These are phyloP conservation scores for Sebastiscus tertius DNA, from an alignment of 2,797 vertebrate genomes.

Conservation along the genomic window DNA sequence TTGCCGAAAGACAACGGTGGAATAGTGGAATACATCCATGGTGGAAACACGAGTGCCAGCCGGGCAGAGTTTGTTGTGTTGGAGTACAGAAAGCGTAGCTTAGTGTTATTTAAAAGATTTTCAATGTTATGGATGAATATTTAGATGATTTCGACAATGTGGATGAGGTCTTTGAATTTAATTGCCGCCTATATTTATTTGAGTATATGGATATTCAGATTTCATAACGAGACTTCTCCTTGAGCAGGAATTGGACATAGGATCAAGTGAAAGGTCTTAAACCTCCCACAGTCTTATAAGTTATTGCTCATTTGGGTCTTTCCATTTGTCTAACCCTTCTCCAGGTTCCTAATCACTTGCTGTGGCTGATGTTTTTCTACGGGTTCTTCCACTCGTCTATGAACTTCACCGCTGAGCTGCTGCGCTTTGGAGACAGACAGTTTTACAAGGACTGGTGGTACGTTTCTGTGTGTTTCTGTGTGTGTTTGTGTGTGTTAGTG, in stretches of 20 bases:
- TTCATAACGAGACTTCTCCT: accelerated
- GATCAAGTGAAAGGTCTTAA: neutral
- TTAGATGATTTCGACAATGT: no score
- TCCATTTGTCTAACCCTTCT: neutral
- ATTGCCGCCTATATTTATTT: accelerated
- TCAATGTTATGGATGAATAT: accelerated
- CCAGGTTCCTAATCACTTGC: constrained; percentile 93
- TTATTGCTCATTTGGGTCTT: neutral
- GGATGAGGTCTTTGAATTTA: no score
- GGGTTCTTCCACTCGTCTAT: constrained; percentile 93
- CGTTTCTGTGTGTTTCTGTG: constrained; percentile 37
- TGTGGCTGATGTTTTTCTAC: constrained; percentile 97
- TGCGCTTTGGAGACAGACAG: constrained; percentile 92
- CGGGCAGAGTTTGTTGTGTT: no score
- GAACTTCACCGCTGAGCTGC: constrained; percentile 89
- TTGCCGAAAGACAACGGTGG: no score
- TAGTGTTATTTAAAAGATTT: no score
- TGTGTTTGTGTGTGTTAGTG: neutral
- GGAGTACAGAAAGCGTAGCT: accelerated
- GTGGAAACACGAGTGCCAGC: no score
- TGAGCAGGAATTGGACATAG: no score
- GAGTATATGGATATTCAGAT: no score
- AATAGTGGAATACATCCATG: no score
- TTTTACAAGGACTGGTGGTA: constrained; percentile 97
- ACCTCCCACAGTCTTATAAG: neutral